Evolutionary conservation across 2,797 vertebrate species (phyloP), one percentile per base, ranked within the genome.

Genomic region (Pseudopleuronectes americanus): DNA sequence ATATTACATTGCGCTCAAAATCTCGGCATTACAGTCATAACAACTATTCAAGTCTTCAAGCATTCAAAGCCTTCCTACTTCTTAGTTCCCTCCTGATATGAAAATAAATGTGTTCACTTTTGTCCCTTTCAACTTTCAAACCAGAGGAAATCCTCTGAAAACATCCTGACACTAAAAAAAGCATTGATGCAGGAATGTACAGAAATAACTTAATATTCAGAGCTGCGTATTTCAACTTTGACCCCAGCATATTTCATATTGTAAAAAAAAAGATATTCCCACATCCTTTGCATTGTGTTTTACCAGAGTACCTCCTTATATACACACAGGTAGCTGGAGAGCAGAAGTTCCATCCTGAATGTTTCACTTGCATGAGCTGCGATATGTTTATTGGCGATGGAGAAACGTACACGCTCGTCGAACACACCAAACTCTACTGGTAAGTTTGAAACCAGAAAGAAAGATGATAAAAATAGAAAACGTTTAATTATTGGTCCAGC

Each of bases 281-380:
- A 23, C 16, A 19, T 4, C 8, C 49, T 43, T 7, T 23, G 23
- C 19, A 23, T 53, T 76, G 54, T 67, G 21, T 64, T 47, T 61
- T 5, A 71, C 51, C 43, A 31, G 31, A 33, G 4, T 48, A 7
- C 9, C 47, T 55, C 22, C 56, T 16, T 74, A 45, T 1, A 0
- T 6, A 17, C 69, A 67, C 71, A 67, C 88, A 99, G 98, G 97
- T 97, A 80, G 98, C 97, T 0, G 97, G 98, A 76, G 96, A 97
- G 75, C 96, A 97, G 84, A 99, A 97, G 87, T 99, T 97, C 80
- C 98, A 99, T 87, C 96, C 98, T 0, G 98, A 99, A 80, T 99
- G 98, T 78, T 99, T 99, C 91, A 94, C 91, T 71, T 99, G 98
- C 87, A 89, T 94, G 64, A 94, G 88, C 19, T 99, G 98, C 60